Evolutionary conservation across 2,113 vertebrate genomes (phyloP).

Genomic region (Lutjanus erythropterus): DNA sequence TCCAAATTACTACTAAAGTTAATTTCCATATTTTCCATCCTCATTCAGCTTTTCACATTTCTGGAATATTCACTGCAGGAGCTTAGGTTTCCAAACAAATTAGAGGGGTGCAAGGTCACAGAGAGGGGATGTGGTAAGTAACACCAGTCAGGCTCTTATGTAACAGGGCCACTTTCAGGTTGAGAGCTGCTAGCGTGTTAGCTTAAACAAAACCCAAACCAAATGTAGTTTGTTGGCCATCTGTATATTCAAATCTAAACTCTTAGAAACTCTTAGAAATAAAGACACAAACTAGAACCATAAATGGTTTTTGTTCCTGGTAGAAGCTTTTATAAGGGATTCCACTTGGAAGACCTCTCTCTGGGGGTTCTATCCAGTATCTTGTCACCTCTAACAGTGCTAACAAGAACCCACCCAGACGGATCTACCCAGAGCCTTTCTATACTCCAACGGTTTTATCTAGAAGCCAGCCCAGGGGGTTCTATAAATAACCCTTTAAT

Average conservation of each 20-base stretch:
- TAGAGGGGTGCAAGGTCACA: slow-evolving; percentile 63
- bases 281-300: too few relatives aligned
- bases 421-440: too few relatives aligned
- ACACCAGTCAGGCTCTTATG: slow-evolving; percentile 69
- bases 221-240: slow-evolving; percentile 32
- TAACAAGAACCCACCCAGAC: too few relatives aligned
- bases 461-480: too few relatives aligned
- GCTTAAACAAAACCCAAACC: slow-evolving; percentile 38
- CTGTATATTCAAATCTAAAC: slow-evolving; percentile 46
- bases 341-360: too few relatives aligned
- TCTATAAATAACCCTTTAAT: too few relatives aligned
- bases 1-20: slow-evolving; percentile 31
- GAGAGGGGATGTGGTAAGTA: slow-evolving; percentile 72
- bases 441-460: too few relatives aligned
- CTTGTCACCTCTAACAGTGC: too few relatives aligned
- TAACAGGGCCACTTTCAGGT: slow-evolving; percentile 57
- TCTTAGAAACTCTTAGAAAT: too few relatives aligned
- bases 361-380: too few relatives aligned
- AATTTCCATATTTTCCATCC: slow-evolving; percentile 47
- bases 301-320: too few relatives aligned
- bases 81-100: slow-evolving; percentile 75
- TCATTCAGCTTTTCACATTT: slow-evolving; percentile 63
- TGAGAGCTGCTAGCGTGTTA: slow-evolving; percentile 38
- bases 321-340: too few relatives aligned
- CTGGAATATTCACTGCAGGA: slow-evolving; percentile 45